Evolutionary conservation across 2,888 invertebrate species (phyloP), one percentile per base, ranked within the genome.

Genomic region (Calephelis perditalis): DNA sequence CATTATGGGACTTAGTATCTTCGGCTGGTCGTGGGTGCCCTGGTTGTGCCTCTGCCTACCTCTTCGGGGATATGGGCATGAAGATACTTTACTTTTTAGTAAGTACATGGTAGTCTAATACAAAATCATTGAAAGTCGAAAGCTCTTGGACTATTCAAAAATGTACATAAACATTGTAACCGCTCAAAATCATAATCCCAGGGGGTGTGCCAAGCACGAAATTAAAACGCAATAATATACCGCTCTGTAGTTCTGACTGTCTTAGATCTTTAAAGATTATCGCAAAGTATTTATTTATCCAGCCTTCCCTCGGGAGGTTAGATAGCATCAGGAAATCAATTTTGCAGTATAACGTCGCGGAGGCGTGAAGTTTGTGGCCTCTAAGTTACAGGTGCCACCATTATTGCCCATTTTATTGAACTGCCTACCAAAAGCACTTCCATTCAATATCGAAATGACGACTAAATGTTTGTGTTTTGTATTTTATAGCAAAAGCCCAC

Each of bases 151-250:
- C 44, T 45, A 43, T 59, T 15, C 43, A n/a, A 59, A 35, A 54
- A 52, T 54, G 12, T 78, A 86, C 88, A 87, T 88, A 85, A 81
- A 81, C 77, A 73, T 78, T 79, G 74, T 88, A 87, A 86, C 88
- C 88, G 49, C 84, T 86, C 81, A 78, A 79, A 78, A 81, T 74
- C 77, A 40, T 40, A 75, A 81, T 79, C 81, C 83, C 80, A 82
- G 78, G 81, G 81, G 86, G 87, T 81, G 89, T 84, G 86, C 75
- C 79, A 72, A 70, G 73, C 70, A 74, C 77, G 73, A 81, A 86
- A 88, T 89, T 89, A 89, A 89, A 89, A 88, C 81, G 86, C 88
- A 87, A 85, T 89, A 89, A 88, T 86, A 87, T 84, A 77, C 79
- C 76, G 75, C 73, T 79, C 79, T 73, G 80, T 86, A 87, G 86